phyloP scores from a whole-genome alignment of 2,797 vertebrate genomes.

The Halcyon chelicuti region DNA sequence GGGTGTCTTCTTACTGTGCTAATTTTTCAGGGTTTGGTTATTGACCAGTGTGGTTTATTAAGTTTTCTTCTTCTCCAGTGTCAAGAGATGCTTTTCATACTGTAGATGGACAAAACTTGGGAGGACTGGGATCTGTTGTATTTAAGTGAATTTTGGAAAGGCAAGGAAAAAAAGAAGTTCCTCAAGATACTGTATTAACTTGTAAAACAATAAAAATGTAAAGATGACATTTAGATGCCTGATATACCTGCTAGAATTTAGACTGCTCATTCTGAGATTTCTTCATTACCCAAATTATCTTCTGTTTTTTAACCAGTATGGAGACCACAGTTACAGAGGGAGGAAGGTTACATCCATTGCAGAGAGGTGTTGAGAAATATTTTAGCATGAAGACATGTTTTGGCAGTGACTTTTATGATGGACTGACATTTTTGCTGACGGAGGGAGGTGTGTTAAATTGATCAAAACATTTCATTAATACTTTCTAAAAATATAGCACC shows the following conservation, averaged over 20 bases:
- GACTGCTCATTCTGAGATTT: not conserved
- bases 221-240: not conserved
- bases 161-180: not conserved
- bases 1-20: not conserved
- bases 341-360: not conserved
- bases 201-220: not conserved
- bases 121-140: not conserved
- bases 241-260: not conserved
- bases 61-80: not conserved
- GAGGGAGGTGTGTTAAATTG: not conserved
- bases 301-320: not conserved
- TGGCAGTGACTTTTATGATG: not conserved
- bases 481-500: not conserved
- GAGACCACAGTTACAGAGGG: not conserved
- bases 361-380: not conserved
- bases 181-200: not conserved
- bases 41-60: not conserved
- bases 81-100: not conserved
- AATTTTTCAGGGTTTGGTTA: not conserved
- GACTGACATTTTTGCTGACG: not conserved
- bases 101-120: not conserved
- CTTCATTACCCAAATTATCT: not conserved
- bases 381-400: not conserved
- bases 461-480: constrained; percentile 10
- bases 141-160: not conserved